Percentiles rank a stretch among this genome's conserved stretches.
Conservation (phyloP, 2,888 invertebrate genomes). For the Drosophila limbata region DNA sequence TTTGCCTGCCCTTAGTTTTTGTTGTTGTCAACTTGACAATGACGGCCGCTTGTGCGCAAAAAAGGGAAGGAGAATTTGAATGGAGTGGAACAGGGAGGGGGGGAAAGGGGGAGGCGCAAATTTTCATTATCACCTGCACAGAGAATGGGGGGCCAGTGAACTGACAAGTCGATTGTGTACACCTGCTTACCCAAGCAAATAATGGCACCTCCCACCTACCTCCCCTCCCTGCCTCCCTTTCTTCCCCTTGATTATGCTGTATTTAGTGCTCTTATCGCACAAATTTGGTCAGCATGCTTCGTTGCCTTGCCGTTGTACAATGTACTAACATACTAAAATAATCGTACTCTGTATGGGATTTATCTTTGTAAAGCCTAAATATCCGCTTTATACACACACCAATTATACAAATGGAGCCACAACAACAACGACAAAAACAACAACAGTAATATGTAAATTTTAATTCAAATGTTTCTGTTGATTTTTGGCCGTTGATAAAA, state of each 20-base stretch:
- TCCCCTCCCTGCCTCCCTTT: not conserved
- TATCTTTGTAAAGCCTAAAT: conserved; percentile 37
- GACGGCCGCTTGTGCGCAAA: conserved; percentile 31
- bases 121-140: conserved; percentile 62
- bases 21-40: conserved; percentile 41
- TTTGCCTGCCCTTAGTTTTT: conserved; percentile 27
- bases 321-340: conserved; percentile 13
- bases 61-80: conserved; percentile 3
- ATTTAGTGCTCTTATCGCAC: conserved; percentile 40
- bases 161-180: conserved; percentile 55
- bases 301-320: conserved; percentile 31
- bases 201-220: conserved; percentile 16
- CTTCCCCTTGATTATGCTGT: not conserved
- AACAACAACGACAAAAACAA: not conserved
- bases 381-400: conserved; percentile 29
- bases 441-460: conserved; percentile 33
- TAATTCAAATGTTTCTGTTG: conserved; percentile 7
- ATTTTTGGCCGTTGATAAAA: conserved; percentile 10
- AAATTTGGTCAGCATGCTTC: conserved; percentile 55
- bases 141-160: conserved; percentile 52
- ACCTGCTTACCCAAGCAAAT: conserved; percentile 61
- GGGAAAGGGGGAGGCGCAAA: conserved; percentile 7
- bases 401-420: conserved; percentile 49
- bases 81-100: not conserved
- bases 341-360: conserved; percentile 16